Evolutionary conservation across 2,113 vertebrate genomes (phyloP).

Genomic region (Megaceryle torquata): DNA sequence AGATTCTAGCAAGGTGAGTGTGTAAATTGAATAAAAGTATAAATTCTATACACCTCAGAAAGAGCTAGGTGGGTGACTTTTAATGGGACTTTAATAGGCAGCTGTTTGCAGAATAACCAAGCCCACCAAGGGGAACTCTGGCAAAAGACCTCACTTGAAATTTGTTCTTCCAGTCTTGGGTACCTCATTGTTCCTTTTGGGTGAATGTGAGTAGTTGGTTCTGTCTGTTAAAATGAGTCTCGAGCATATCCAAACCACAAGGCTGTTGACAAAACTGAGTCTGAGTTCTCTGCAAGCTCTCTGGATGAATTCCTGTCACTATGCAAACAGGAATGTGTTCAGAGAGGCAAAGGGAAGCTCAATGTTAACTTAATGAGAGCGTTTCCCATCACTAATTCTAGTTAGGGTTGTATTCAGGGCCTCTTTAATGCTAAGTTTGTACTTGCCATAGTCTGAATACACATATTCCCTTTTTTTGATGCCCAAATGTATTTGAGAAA

Average conservation of each 20-base stretch:
- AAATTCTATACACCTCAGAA: not conserved
- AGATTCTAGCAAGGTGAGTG: not conserved
- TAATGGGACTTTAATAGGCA: not conserved
- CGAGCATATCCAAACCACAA: not conserved
- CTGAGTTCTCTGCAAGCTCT: not conserved
- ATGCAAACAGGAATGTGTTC: not conserved
- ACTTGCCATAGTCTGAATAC: not conserved
- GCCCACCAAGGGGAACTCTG: not conserved
- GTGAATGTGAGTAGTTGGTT: not conserved
- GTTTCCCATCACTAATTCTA: not conserved
- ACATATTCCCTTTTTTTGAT: not conserved
- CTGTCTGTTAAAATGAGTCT: not conserved
- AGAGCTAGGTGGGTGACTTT: not conserved
- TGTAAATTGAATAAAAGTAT: not conserved
- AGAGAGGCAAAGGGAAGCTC: not conserved
- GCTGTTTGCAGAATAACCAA: not conserved
- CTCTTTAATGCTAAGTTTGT: not conserved
- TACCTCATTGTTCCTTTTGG: not conserved
- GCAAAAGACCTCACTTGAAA: not conserved
- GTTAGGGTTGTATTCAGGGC: not conserved
- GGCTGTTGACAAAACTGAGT: not conserved
- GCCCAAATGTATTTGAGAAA: not conserved
- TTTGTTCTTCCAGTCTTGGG: not conserved
- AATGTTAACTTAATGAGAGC: not conserved
- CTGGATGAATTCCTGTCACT: not conserved